Evolutionary conservation across 2,797 vertebrate genomes (phyloP), one percentile per base, ranked within the genome.

Genomic region (Melanitta fusca): DNA sequence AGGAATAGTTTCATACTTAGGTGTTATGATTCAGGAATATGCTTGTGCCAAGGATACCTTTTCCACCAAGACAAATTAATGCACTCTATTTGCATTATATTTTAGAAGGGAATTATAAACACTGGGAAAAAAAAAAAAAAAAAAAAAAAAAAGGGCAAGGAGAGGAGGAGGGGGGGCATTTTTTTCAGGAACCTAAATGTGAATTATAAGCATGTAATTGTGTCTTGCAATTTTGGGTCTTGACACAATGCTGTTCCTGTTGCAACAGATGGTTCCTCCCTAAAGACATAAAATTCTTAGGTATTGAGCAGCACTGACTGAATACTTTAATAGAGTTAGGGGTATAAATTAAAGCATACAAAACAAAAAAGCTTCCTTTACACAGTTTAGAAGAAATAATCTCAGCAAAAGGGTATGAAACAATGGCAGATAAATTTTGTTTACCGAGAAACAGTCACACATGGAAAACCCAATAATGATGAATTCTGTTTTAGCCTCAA

Each of bases 401-500:
- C 20, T 88, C 43, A 85, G 32, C 3, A 3, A 78, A 56, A 89
- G 14, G 2, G 19, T 70, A 68, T 83, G 51, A 91, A 82, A 38
- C 13, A 78, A 57, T 19, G 36, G 8, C 45, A 61, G 57, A 84
- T 53, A 60, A 39, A 57, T 60, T 41, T 68, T 65, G 6, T 54
- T 89, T 75, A 80, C 32, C 11, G 43, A 82, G 81, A 80, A 91
- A 79, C 13, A 77, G 22, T 4, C 12, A 65, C 38, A 49, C 21
- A 22, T 70, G 32, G 54, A 80, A 92, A 89, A 75, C 24, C 19
- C 25, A 69, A 7, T 68, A 64, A 47, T 39, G 39, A 93, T 72
- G 13, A 91, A 94, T 87, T 84, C 79, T 92, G n/a, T 4, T 85
- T 84, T 65, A 92, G 49, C 74, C 73, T 82, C 66, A 58, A 88